Base-by-base conservation (phyloP, 2,888 invertebrate species). In the Tromatobia lineatoria region DNA sequence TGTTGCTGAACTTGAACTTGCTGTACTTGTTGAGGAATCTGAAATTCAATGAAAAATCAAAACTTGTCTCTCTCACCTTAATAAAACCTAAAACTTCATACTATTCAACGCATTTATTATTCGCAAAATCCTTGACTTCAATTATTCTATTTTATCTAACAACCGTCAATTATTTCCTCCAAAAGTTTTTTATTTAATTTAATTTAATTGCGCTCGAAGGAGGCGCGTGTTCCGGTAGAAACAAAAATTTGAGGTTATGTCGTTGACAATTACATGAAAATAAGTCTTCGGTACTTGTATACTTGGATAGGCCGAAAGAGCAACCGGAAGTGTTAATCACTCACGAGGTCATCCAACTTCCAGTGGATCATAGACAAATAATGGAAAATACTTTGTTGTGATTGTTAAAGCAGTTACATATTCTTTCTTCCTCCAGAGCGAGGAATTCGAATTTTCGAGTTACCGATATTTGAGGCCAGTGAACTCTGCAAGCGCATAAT, bases 1-100 rank as follows among this genome's bases (percentile, higher is more conserved):
- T 93, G 94, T 74, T 93, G 94, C 57, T 93, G 94, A 76, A 91
- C 91, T 52, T 91, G 92, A 71, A 90, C 91, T 66, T 87, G 87
- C 84, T 90, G 91, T 20, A 90, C 89, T 86, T 90, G 91, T 77
- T 92, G 91, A 13, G 91, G 88, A n/a, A 92, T 90, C 91, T 92
- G 80, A 38, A 73, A 79, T 25, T 8, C 20, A 50, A 57, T 3
- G 2, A 64, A 38, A 38, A 64, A 64, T 20, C 8, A 34, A n/a
- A 13, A 67, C 47, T 23, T 3, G 3, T 13, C 42, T 18, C 42
- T 18, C 10, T 64, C 18, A 20, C 4, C n/a, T 18, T 20, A 15
- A 67, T 47, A 47, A 45, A 15, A 20, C 7, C 20, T 23, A 18
- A 66, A 45, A 45, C 13, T 42, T 20, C 18, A 38, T 1, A n/a